phyloP scores from a whole-genome alignment of 1,140 invertebrate genomes.

The Drosophila kanapiae region DNA sequence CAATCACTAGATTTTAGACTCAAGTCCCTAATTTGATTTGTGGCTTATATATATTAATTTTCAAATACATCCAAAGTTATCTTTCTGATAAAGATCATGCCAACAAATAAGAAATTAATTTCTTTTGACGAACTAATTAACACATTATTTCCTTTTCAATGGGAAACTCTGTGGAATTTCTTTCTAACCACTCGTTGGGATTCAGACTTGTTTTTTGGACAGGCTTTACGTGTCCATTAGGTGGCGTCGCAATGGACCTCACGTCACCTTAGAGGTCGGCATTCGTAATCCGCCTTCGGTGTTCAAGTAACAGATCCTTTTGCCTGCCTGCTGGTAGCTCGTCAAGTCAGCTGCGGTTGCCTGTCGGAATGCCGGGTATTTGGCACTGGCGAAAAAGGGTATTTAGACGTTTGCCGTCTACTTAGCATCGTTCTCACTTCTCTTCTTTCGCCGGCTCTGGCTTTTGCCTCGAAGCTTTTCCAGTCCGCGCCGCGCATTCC shows the following conservation, averaged over 20 bases:
- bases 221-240: slow-evolving; percentile 13
- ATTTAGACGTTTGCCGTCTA: slow-evolving; percentile 81
- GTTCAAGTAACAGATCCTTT: slow-evolving; percentile 23
- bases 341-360: slow-evolving; percentile 57
- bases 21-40: background rate
- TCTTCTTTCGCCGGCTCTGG: slow-evolving; percentile 2
- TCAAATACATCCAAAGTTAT: background rate
- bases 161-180: background rate
- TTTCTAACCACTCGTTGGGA: background rate
- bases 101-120: background rate
- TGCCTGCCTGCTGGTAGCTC: slow-evolving; percentile 10
- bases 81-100: background rate
- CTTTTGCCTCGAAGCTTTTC: slow-evolving; percentile 39
- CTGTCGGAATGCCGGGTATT: slow-evolving; percentile 71
- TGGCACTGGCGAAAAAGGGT: slow-evolving; percentile 75
- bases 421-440: slow-evolving; percentile 37
- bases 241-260: background rate
- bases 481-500: slow-evolving; percentile 61
- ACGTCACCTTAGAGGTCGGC: slow-evolving; percentile 1
- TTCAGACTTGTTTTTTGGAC: background rate
- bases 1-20: slow-evolving; percentile 13
- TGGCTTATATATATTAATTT: background rate
- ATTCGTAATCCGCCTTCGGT: slow-evolving; percentile 5
- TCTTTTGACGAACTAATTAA: background rate
- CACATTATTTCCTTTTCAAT: background rate